Evolutionary conservation across 2,113 vertebrate genomes (phyloP).

Genomic region (Dicaeum eximium): DNA sequence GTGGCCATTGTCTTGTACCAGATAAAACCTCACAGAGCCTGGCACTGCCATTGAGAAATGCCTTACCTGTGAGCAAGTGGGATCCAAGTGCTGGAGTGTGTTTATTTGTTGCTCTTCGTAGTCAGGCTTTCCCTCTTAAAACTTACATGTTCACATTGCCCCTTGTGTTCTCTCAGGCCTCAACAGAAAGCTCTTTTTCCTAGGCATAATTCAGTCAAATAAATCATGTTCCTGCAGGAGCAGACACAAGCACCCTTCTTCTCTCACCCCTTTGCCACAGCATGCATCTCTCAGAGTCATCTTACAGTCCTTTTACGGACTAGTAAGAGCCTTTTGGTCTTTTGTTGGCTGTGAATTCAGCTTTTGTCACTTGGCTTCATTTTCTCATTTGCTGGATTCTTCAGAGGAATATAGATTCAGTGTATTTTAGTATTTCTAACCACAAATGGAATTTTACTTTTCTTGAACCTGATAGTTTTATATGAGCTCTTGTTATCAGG

Average conservation of each 20-base stretch:
- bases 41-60: background rate
- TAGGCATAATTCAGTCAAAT: background rate
- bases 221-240: background rate
- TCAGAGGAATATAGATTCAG: background rate
- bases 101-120: background rate
- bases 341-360: background rate
- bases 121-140: background rate
- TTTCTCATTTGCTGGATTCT: background rate
- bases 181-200: background rate
- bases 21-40: background rate
- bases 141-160: background rate
- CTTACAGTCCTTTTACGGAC: background rate
- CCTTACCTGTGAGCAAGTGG: background rate
- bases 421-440: background rate
- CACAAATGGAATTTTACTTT: background rate
- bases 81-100: background rate
- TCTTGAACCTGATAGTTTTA: background rate
- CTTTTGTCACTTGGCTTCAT: background rate
- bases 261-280: background rate
- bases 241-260: background rate
- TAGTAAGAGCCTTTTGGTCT: background rate
- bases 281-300: background rate
- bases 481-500: background rate
- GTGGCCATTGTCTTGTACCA: background rate
- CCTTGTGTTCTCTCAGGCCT: background rate